Evolutionary conservation across 1,140 invertebrate species (phyloP).

Genomic region (Bombus superbus): DNA sequence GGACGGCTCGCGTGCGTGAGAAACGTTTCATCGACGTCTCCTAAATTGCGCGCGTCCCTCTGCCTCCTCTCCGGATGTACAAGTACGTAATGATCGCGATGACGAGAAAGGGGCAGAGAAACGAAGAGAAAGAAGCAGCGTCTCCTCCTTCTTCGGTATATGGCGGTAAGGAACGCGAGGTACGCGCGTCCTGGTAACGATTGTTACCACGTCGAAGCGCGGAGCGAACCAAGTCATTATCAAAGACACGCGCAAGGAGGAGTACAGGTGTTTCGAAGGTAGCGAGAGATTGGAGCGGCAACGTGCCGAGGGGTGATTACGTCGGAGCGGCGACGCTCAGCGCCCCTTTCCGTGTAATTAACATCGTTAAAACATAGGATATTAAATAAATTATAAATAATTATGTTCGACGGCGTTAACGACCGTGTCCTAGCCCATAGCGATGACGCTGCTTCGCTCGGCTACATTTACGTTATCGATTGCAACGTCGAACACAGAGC

Average conservation of each 20-base stretch:
- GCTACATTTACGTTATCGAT: conserved; percentile 37
- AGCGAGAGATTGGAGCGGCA: conserved; percentile 7
- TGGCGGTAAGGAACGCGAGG: background rate
- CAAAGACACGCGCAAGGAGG: conserved; percentile 32
- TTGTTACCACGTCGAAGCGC: conserved; percentile 54
- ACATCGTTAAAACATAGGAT: conserved; percentile 67
- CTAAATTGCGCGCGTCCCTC: too few species aligned
- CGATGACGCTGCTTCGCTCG: conserved; percentile 5
- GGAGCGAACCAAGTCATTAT: conserved; percentile 59
- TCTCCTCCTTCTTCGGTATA: background rate
- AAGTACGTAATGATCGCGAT: background rate
- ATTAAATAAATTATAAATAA: conserved; percentile 75
- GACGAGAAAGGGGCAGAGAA: background rate
- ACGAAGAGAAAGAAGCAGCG: too few species aligned
- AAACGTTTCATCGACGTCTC: too few species aligned
- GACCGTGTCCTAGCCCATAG: conserved; percentile 51
- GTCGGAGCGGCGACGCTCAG: conserved; percentile 18
- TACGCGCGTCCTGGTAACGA: conserved; percentile 12
- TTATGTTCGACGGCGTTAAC: conserved; percentile 66
- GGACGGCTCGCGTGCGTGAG: background rate
- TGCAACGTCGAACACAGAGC: background rate
- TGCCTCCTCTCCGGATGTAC: too few species aligned
- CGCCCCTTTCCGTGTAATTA: conserved; percentile 54
- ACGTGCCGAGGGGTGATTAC: conserved; percentile 61
- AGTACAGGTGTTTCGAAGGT: background rate